Base-by-base conservation (phyloP, 2,113 vertebrate genomes). In the Misgurnus mizolepis region DNA sequence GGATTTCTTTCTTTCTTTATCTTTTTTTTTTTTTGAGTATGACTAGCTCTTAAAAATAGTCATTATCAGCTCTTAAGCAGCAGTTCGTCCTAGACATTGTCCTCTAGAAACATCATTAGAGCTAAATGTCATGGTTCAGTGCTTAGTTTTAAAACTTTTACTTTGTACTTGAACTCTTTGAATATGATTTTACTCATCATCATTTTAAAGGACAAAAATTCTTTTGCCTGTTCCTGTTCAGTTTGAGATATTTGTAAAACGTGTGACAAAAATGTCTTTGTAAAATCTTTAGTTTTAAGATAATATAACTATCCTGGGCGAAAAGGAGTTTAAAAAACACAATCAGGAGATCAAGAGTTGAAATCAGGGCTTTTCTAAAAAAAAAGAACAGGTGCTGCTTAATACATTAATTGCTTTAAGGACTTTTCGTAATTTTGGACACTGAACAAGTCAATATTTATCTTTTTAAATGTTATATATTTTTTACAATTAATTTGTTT, bases 71-170 rank as follows among this genome's bases (percentile, higher is more conserved):
- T 6, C 7, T 58, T n/a, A 15, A 58, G 55, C 55, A 17, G 40
- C 11, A 34, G 58, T 43, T 62, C 27, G 58, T 75, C 18, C 58
- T 75, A 17, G 43, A 49, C 72, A 62, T 62, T 75, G 58, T 18
- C 43, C 58, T 75, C 14, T 61, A 34, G 58, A 75, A 75, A 62
- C 72, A 75, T 62, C 43, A 75, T 62, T 75, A 75, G 40, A 75
- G 45, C 15, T 62, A 49, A 62, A 61, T 61, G 15, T 62, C 56
- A 62, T 17, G 40, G 58, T 45, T 75, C 58, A 61, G 7, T 56
- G 50, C 27, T 71, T 27, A 71, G 49, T 45, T 61, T 39, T 73
- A 50, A 15, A 53, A 53, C 60, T 3, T 73, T 60, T 45, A 60
- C 60, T 60, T 22, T 60, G 40, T 39, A 58, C 22, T 61, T 61